Base-by-base conservation (phyloP, 2,888 invertebrate genomes). In the Drosophila recens region DNA sequence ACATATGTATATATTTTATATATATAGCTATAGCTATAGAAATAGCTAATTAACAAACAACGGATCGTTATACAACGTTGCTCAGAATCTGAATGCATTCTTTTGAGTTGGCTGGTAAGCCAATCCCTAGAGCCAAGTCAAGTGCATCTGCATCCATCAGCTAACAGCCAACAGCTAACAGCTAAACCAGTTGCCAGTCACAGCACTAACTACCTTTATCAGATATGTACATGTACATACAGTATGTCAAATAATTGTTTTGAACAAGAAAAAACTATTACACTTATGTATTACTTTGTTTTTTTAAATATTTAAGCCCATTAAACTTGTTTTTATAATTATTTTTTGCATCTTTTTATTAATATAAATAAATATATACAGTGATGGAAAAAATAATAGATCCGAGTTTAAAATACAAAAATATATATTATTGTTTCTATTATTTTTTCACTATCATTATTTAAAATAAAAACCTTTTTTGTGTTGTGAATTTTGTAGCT, bases 61-160 rank as follows among this genome's bases (percentile, higher is more conserved):
- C 51, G 52, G 9, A 11, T 52, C 23, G 68, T 75, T 77, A 68
- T 72, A 64, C 72, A 72, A 77, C 66, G 33, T 64, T 68, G 77
- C 68, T 53, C 72, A 49, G 17, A 17, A 75, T 66, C 52, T 61
- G 75, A 72, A 64, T 77, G 79, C 79, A 77, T 79, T 79, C 79
- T 75, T 77, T 45, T 63, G 66, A 79, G 79, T 56, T 70, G 70
- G 79, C 59, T 70, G 74, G 73, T 66, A 72, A 72, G 52, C 75
- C 82, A 82, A 82, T 78, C 80, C 72, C 75, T 20, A 45, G 48
- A 45, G 48, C 33, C 61, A 52, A 52, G 42, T 33, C 62, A 76
- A 85, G 76, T 72, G 82, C 75, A 85, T 84, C 87, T 87, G 79
- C 76, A 76, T 52, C 45, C 40, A 27, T 27, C 20, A 58, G 46